These are phyloP conservation scores for Montipora sp. DNA, from an alignment of 64 coral and sea anemone species.

Conservation along the genomic window DNA sequence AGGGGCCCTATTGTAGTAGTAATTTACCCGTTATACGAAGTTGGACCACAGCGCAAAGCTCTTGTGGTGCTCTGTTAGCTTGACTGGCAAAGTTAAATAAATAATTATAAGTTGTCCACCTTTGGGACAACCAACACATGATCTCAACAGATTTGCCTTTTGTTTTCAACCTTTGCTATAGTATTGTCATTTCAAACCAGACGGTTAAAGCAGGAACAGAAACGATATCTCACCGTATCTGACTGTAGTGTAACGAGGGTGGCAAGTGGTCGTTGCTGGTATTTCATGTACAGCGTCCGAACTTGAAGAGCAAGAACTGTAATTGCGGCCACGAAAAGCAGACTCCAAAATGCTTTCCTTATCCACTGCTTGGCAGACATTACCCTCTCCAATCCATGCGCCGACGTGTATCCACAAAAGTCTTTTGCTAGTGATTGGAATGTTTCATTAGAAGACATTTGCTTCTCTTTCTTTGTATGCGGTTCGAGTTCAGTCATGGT, in stretches of 20 bases:
- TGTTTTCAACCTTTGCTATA: too few species aligned
- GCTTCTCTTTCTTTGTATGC: not conserved
- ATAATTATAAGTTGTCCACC: too few species aligned
- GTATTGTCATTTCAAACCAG: too few species aligned
- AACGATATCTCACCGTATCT: constrained; percentile 9
- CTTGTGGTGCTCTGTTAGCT: too few species aligned
- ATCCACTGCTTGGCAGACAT: constrained; percentile 35
- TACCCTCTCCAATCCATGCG: constrained; percentile 32
- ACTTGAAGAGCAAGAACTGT: not conserved
- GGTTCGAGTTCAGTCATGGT: not conserved
- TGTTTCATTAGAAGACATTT: not conserved
- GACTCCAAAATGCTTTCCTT: constrained; percentile 41
- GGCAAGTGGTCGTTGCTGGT: not conserved
- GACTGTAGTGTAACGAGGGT: constrained; percentile 19
- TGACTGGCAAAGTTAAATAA: too few species aligned
- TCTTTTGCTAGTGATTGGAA: not conserved
- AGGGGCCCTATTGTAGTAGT: too few species aligned
- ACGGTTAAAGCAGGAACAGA: too few species aligned
- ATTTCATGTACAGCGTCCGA: not conserved
- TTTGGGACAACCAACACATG: too few species aligned
- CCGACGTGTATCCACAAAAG: constrained; percentile 30
- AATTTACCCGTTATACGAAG: too few species aligned
- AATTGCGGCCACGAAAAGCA: constrained; percentile 17
- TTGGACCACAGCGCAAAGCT: too few species aligned
- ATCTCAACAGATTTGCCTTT: too few species aligned